These are phyloP conservation scores for Steatornis caripensis DNA, from an alignment of 2,113 vertebrate species.

Conservation along the genomic window DNA sequence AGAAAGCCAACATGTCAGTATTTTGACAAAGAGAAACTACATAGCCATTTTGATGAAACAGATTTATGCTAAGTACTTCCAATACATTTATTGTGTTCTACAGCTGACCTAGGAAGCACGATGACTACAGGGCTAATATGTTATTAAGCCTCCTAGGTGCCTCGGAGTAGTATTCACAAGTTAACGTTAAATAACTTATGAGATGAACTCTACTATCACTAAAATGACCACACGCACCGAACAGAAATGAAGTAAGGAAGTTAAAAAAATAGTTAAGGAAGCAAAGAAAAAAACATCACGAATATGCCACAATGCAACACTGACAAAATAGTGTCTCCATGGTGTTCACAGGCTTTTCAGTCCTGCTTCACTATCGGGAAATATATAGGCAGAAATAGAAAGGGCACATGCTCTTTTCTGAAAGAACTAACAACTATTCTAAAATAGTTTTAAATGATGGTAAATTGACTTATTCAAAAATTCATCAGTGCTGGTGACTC, in stretches of 20 bases:
- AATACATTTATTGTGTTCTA: not conserved
- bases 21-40: conserved; percentile 30
- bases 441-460: not conserved
- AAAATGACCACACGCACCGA: not conserved
- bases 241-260: conserved; percentile 16
- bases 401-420: not conserved
- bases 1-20: conserved; percentile 56
- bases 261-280: not conserved
- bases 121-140: not conserved
- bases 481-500: not conserved
- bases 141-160: not conserved
- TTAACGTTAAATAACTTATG: not conserved
- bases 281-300: conserved; percentile 16
- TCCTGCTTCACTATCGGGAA: not conserved
- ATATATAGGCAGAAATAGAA: not conserved
- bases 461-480: not conserved
- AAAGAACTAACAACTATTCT: not conserved
- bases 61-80: not conserved
- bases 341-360: not conserved
- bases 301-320: not conserved
- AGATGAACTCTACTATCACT: not conserved
- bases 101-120: not conserved
- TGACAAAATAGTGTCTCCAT: conserved; percentile 2
- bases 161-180: not conserved
- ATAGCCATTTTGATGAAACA: not conserved